A percentile compares a stretch with the other conserved stretches of the same genome.
phyloP scores from a whole-genome alignment of 2,888 invertebrate species.

The Dolomedes plantarius region DNA sequence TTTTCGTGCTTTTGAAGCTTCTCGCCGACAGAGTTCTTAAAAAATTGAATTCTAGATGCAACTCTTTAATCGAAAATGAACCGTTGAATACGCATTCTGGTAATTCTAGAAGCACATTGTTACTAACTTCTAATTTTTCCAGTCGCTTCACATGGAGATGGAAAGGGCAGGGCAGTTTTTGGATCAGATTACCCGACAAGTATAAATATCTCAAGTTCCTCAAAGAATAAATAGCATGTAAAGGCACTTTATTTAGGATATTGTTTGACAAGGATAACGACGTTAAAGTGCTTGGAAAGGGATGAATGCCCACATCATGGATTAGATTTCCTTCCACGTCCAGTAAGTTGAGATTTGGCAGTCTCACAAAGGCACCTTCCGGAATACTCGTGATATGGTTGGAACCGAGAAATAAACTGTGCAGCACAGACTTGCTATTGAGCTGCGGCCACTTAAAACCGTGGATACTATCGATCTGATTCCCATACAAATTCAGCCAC shows the following conservation, averaged over 20 bases:
- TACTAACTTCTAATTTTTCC: constrained; percentile 64
- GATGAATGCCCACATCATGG: constrained; percentile 51
- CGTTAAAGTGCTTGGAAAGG: constrained; percentile 27
- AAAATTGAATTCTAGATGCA: constrained; percentile 89
- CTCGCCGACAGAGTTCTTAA: constrained; percentile 82
- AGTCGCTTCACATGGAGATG: constrained; percentile 33
- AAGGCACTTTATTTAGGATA: constrained; percentile 65
- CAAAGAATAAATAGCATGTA: constrained; percentile 55
- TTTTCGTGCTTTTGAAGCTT: constrained; percentile 83
- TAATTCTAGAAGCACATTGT: constrained; percentile 36
- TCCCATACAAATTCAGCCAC: constrained; percentile 59
- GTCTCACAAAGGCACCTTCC: constrained; percentile 55
- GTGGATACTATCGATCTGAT: constrained; percentile 50
- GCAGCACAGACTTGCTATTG: constrained; percentile 27
- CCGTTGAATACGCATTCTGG: constrained; percentile 59
- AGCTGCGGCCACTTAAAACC: constrained; percentile 46
- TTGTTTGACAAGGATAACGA: constrained; percentile 54
- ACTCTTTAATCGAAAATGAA: constrained; percentile 73
- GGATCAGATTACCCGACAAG: constrained; percentile 60
- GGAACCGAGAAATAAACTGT: constrained; percentile 62
- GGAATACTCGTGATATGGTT: constrained; percentile 52
- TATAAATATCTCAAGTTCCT: constrained; percentile 54
- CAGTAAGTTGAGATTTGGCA: constrained; percentile 44
- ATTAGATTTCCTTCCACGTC: constrained; percentile 64
- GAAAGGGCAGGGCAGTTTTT: constrained; percentile 54